Evolutionary conservation across 2,113 vertebrate species (phyloP).

Genomic region (Equus przewalskii): DNA sequence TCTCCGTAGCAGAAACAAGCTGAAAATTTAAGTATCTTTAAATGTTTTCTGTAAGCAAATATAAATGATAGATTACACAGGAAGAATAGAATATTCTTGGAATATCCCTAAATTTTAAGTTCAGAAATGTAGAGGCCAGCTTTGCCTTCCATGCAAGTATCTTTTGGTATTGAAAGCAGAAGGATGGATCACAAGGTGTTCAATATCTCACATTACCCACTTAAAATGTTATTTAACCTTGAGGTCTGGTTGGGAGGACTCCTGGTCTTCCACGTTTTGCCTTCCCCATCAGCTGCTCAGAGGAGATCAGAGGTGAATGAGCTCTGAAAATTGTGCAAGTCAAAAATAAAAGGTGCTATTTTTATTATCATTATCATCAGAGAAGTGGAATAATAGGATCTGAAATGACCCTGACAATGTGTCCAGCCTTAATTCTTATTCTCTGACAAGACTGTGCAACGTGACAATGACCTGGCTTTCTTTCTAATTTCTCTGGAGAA

Average conservation of each 20-base stretch:
- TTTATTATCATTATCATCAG: slow-evolving; percentile 36
- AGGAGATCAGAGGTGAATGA: background rate
- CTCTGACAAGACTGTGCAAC: background rate
- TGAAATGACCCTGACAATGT: slow-evolving; percentile 51
- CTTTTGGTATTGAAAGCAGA: background rate
- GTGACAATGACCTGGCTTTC: background rate
- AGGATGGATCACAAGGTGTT: background rate
- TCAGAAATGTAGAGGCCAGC: background rate
- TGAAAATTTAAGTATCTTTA: background rate
- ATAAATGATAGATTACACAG: background rate
- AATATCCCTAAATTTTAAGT: background rate
- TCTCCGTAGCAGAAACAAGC: background rate
- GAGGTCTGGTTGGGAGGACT: background rate
- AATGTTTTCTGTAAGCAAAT: background rate
- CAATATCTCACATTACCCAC: background rate
- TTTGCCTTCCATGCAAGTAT: background rate
- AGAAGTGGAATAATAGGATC: slow-evolving; percentile 17
- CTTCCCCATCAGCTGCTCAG: background rate
- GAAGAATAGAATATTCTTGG: background rate
- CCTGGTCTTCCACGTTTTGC: background rate
- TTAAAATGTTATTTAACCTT: background rate
- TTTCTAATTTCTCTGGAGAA: slow-evolving; percentile 33
- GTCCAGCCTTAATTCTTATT: background rate
- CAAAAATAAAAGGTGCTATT: background rate
- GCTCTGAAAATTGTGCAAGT: slow-evolving; percentile 37